These are phyloP conservation scores for Phthorimaea operculella DNA, from an alignment of 1,140 invertebrate genomes.

Conservation along the genomic window DNA sequence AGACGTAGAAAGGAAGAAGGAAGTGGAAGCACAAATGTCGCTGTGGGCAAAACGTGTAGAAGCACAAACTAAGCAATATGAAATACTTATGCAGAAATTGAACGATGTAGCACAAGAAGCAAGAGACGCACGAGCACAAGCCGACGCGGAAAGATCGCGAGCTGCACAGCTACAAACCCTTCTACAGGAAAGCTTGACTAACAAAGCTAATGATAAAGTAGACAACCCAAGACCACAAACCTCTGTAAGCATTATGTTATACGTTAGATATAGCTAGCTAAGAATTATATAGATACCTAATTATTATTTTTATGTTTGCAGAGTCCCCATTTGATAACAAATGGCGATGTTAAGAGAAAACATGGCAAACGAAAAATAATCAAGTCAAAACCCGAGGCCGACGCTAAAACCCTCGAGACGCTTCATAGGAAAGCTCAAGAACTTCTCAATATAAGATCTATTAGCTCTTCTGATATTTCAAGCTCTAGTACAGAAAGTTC, in stretches of 20 bases:
- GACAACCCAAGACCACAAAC: background rate
- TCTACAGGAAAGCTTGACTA: conserved; percentile 28
- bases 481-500: conserved; percentile 19
- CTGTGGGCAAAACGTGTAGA: conserved; percentile 44
- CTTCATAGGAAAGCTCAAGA: conserved; percentile 55
- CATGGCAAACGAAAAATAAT: background rate
- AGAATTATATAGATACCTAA: too few relatives aligned
- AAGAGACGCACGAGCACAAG: conserved; percentile 36
- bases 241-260: too few relatives aligned
- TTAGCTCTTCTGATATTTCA: conserved; percentile 41
- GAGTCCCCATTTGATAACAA: background rate
- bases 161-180: conserved; percentile 34
- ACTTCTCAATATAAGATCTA: conserved; percentile 40
- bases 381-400: conserved; percentile 16
- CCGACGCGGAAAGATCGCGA: conserved; percentile 39
- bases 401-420: conserved; percentile 37
- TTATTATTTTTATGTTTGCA: background rate
- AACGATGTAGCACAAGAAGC: conserved; percentile 45
- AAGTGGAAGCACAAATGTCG: conserved; percentile 41
- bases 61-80: conserved; percentile 47
- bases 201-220: background rate
- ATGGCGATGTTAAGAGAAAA: background rate
- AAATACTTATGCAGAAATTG: conserved; percentile 45
- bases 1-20: conserved; percentile 33
- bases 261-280: too few relatives aligned